phyloP scores from a whole-genome alignment of 2,113 vertebrate genomes.

The Erythrocercus mccallii region DNA sequence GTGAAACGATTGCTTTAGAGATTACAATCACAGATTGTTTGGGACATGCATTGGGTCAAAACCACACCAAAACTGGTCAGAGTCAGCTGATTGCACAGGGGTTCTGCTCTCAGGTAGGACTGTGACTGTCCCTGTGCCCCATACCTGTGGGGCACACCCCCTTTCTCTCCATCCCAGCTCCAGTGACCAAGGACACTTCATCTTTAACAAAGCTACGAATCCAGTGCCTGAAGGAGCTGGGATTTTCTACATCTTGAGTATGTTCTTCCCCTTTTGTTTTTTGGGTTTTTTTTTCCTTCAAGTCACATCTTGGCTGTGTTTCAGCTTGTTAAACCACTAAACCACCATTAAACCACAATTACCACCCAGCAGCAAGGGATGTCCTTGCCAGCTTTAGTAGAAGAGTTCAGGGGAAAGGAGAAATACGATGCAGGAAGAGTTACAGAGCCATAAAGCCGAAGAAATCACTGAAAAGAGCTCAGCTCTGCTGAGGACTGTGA shows the following conservation, averaged over 20 bases:
- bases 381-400: neutral
- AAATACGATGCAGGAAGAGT: neutral
- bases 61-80: neutral
- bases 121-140: neutral
- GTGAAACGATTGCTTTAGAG: neutral
- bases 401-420: neutral
- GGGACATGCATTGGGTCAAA: neutral
- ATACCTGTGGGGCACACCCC: accelerated
- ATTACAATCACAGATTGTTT: neutral
- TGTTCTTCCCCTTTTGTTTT: neutral
- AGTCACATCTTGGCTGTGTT: neutral
- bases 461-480: neutral
- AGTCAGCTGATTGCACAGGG: accelerated
- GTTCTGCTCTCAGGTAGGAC: neutral
- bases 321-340: neutral
- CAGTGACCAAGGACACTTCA: neutral
- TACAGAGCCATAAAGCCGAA: neutral
- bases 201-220: neutral
- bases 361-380: neutral
- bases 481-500: neutral
- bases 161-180: neutral
- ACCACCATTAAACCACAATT: neutral
- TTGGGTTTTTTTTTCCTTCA: neutral
- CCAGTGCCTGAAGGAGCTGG: neutral
- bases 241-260: neutral